Evolutionary conservation across 2,113 vertebrate species (phyloP).

Genomic region (Monopterus albus): DNA sequence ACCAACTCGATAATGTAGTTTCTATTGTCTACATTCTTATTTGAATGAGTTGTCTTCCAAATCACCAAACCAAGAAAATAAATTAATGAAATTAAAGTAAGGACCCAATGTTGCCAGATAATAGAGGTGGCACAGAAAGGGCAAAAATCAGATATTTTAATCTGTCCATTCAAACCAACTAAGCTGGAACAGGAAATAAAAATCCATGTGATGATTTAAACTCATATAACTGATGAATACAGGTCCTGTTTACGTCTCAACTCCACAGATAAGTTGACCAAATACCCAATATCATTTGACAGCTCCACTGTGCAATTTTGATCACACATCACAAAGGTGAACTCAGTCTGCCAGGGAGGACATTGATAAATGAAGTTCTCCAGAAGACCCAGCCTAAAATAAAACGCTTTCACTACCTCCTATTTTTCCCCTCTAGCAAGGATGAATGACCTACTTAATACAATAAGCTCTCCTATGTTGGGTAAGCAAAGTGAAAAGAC

Average conservation of each 20-base stretch:
- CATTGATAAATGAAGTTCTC: conserved; percentile 71
- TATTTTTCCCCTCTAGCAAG: conserved; percentile 63
- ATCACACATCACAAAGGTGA: conserved; percentile 46
- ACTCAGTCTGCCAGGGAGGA: conserved; percentile 19
- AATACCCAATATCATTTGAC: background rate
- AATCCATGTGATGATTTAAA: no score
- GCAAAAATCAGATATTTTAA: background rate
- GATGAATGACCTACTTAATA: conserved; percentile 79
- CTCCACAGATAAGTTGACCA: background rate
- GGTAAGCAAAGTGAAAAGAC: conserved; percentile 61
- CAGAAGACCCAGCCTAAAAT: conserved; percentile 70
- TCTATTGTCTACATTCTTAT: background rate
- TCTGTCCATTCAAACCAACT: background rate
- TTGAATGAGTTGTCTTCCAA: background rate
- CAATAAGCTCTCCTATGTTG: conserved; percentile 60
- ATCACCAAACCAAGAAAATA: background rate
- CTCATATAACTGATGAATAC: background rate
- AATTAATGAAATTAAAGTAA: background rate
- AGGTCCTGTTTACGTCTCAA: background rate
- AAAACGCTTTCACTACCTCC: conserved; percentile 72
- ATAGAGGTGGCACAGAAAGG: background rate
- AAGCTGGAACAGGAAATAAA: no score
- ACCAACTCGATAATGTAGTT: background rate
- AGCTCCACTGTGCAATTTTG: conserved; percentile 13
- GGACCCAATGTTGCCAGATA: background rate